Base-by-base conservation (phyloP, 2,113 vertebrate genomes). In the Scolopax mira region DNA sequence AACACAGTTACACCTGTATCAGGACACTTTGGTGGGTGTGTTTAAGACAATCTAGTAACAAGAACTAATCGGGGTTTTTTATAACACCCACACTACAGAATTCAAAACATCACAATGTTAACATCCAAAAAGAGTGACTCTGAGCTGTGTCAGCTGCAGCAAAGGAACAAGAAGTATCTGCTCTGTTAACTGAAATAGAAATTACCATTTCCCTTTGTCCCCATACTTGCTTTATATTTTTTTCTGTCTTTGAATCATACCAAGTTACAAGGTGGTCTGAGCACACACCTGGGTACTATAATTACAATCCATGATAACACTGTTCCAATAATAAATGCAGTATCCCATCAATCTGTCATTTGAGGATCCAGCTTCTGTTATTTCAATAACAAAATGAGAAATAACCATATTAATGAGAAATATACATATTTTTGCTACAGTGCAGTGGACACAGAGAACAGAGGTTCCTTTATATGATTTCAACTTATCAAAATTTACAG, bases 61-160 rank as follows among this genome's bases (percentile, higher is more conserved):
- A 46, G 57, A 37, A 14, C 18, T 41, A 73, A 16, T 28, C 37
- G 16, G 25, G 30, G 52, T 48, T 16, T 31, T 27, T 39, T 49
- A 9, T 3, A 60, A 60, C 7, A 28, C 10, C 6, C 30, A 3
- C 28, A 4, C 12, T 41, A n/a, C 31, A 51, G 35, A 37, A 42
- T 28, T 41, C 28, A 57, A 77, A 78, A 6, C 24, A 27, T 35
- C 5, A 12, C 23, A 39, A 1, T 33, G 31, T 79, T 35, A 41
- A 49, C n/a, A 41, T 74, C 13, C 1, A 0, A 41, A 41, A 19
- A n/a, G 2, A 33, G 17, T 39, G 46, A 9, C 24, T 5, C n/a
- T 77, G 35, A 78, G 25, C 35, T 57, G 44, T 10, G 30, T 22
- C 55, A 79, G 31, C 41, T 70, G n/a, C 73, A 54, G 51, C 57